Evolutionary conservation across 2,113 vertebrate species (phyloP), one percentile per base, ranked within the genome.

Genomic region (Chionis minor): DNA sequence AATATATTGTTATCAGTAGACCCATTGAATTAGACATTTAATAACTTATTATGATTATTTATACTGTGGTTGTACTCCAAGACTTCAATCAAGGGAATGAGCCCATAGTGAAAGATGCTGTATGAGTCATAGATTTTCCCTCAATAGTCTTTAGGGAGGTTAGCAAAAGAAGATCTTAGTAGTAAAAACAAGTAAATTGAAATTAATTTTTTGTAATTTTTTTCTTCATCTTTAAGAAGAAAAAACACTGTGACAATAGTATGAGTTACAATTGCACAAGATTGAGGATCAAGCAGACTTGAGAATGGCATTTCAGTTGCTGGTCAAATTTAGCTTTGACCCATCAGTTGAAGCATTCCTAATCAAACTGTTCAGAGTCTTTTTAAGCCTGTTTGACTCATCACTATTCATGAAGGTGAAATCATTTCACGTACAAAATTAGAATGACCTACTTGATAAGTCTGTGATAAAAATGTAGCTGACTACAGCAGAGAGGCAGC

Each of bases 381-480:
- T 96, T 95, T 85, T 52, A 91, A 95, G 52, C 30, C 13, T 69
- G 47, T 81, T 94, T 77, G 54, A 86, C 73, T 94, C 90, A 96
- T 96, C 83, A 84, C 27, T 96, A 96, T 96, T 94, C 91, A 96
- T 95, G 86, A 89, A 95, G 86, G 73, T 85, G 80, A 97, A 96
- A 91, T 91, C 30, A 87, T 75, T 94, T 47, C 44, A 92, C 3
- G 1, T 94, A 73, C 35, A 95, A 94, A 94, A 95, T 93, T 94
- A 94, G 65, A 91, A 79, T 89, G 87, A 92, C 65, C 56, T 87
- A 38, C 61, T 93, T 75, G 81, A 96, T 94, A 94, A 94, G 52
- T 8, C 49, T 58, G 27, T 87, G 95, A 94, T 91, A 94, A 96
- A 94, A 88, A 80, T 82, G 61, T 70, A 65, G 92, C 94, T 94